These are phyloP conservation scores for Drosophila melanocephala DNA, from an alignment of 2,888 invertebrate genomes.

Conservation along the genomic window DNA sequence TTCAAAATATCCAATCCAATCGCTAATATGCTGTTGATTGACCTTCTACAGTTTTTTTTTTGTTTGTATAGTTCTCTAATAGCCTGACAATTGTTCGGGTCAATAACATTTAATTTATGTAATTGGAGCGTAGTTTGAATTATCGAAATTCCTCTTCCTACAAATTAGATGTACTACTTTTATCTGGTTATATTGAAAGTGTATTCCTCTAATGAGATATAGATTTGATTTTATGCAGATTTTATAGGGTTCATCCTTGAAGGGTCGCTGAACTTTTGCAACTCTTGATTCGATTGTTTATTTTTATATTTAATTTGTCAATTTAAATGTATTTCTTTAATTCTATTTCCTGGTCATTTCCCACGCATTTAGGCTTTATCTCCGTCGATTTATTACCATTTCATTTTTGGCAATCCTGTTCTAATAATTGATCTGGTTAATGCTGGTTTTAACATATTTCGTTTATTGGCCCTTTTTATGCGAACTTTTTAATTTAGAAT, in stretches of 20 bases:
- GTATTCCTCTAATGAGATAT: neutral
- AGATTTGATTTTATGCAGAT: neutral
- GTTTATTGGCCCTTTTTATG: neutral
- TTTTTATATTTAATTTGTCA: neutral
- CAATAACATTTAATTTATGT: constrained; percentile 3
- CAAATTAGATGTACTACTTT: neutral
- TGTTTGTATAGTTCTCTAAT: neutral
- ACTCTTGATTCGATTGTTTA: neutral
- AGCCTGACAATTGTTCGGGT: neutral
- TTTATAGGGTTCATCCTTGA: neutral
- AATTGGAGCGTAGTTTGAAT: constrained; percentile 8
- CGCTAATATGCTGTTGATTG: neutral
- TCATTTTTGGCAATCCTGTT: neutral
- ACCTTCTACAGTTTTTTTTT: neutral
- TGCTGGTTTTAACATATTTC: neutral
- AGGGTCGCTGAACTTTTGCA: constrained; percentile 15
- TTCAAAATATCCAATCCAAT: neutral
- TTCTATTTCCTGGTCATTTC: neutral
- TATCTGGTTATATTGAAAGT: neutral
- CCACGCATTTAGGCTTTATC: neutral
- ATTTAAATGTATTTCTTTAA: neutral
- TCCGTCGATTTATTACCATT: neutral
- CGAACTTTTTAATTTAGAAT: neutral
- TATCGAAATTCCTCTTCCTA: constrained; percentile 16
- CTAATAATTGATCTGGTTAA: neutral